Evolutionary conservation across 2,888 invertebrate genomes (phyloP).

Genomic region (Melanchra persicariae): DNA sequence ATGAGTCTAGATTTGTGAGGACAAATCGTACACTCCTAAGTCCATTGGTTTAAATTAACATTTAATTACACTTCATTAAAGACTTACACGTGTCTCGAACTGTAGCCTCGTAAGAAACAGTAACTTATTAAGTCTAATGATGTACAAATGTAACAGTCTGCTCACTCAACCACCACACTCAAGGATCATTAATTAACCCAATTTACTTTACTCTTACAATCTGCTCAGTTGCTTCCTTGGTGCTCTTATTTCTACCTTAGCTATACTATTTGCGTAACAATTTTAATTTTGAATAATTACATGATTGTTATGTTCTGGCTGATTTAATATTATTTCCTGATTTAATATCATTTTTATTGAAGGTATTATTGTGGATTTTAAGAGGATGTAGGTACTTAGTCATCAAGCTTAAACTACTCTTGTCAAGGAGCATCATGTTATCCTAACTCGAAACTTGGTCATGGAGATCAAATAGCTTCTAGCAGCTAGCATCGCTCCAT

Average conservation of each 20-base stretch:
- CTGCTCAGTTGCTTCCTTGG: constrained; percentile 15
- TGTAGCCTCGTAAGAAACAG: constrained; percentile 20
- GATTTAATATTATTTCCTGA: not conserved
- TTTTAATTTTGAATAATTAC: not conserved
- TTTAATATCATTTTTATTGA: not conserved
- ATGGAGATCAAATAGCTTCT: not conserved
- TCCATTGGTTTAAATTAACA: not conserved
- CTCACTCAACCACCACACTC: constrained; percentile 44
- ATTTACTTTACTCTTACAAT: constrained; percentile 44
- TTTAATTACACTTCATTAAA: constrained; percentile 20
- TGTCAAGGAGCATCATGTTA: too few relatives aligned
- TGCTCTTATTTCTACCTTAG: constrained; percentile 13
- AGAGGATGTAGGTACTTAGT: not conserved
- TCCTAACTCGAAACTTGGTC: not conserved
- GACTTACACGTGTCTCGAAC: constrained; percentile 10
- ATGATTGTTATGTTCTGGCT: not conserved
- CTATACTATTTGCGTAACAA: not conserved
- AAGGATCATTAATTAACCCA: constrained; percentile 56
- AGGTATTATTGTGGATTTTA: not conserved
- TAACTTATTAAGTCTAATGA: constrained; percentile 49
- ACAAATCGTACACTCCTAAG: not conserved
- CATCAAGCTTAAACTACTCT: not conserved
- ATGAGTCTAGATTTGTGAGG: not conserved
- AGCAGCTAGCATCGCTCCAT: too few relatives aligned
- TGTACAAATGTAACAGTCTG: constrained; percentile 56